Base-by-base conservation (phyloP, 2,113 vertebrate genomes). In the Helogale parvula region DNA sequence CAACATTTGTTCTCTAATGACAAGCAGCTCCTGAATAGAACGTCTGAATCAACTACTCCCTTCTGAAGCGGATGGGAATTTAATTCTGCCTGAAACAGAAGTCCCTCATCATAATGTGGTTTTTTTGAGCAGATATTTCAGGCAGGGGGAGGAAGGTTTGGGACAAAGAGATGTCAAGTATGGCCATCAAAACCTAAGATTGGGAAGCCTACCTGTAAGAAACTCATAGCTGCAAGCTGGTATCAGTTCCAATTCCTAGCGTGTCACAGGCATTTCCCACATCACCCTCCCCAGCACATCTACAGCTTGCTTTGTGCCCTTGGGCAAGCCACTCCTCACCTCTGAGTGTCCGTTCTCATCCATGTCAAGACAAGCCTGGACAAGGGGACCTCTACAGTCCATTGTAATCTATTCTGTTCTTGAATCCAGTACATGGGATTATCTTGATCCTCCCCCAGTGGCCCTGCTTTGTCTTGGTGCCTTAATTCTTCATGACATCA, bases 81-180 rank as follows among this genome's bases (percentile, higher is more conserved):
- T 60, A 60, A 60, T 72, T 92, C 82, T 60, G 25, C 50, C 65
- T 50, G 57, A 88, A 88, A 66, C 63, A 84, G 45, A 93, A 93
- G 85, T 83, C 38, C 79, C 72, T 81, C 50, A 12, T 90, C 88
- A 33, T 17, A 38, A 82, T 60, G 29, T 41, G 31, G 45, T 69
- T 97, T 98, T 76, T 68, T 35, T 69, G 38, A 54, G 60, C 33
- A 93, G 31, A 17, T 81, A 85, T 94, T 94, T 41, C 3, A 13
- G 63, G 38, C 12, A 92, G 41, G 31, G n/a, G 23, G 31, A 14
- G 13, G 35, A n/a, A 25, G 45, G 41, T 35, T 27, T 81, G 33
- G 63, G 29, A 52, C 57, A 95, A 13, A 65, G 50, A 97, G 16
- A 65, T 74, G 17, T 94, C 81, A 88, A 16, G 71, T 66, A 63